phyloP scores from a whole-genome alignment of 53 echinoderm and acorn worm species.

The Temnopleurus reevesii region DNA sequence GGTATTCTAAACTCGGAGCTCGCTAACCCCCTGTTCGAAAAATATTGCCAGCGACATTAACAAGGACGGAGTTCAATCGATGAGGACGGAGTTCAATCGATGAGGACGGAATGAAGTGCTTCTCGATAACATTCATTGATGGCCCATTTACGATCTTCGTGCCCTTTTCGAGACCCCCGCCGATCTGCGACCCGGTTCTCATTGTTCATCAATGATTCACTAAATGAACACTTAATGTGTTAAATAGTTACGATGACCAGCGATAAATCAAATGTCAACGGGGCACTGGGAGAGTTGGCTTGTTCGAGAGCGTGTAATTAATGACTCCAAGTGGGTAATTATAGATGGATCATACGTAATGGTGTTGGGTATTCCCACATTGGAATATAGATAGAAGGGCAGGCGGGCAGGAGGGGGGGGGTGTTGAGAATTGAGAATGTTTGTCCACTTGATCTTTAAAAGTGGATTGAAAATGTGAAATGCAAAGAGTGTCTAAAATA shows the following conservation, averaged over 20 bases:
- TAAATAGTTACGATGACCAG: slow-evolving; percentile 34
- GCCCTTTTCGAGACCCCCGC: not conserved
- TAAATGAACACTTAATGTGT: slow-evolving; percentile 34
- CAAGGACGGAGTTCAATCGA: too few species aligned
- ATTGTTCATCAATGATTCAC: slow-evolving; percentile 16
- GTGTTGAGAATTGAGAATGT: not conserved
- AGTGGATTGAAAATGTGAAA: too few species aligned
- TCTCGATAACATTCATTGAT: not conserved
- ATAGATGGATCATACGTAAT: not conserved
- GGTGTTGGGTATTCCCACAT: not conserved
- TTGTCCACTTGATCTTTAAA: not conserved
- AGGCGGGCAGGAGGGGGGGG: not conserved
- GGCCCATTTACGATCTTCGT: not conserved
- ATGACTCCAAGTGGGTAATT: not conserved
- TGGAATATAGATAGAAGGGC: not conserved
- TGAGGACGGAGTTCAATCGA: too few species aligned
- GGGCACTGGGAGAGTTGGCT: not conserved
- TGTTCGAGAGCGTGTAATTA: slow-evolving; percentile 8
- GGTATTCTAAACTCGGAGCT: too few species aligned
- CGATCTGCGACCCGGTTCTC: slow-evolving; percentile 1
- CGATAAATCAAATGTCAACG: slow-evolving; percentile 29
- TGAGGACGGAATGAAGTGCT: too few species aligned
- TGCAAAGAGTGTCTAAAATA: not conserved
- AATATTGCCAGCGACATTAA: too few species aligned
- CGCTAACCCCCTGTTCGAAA: too few species aligned